phyloP scores from a whole-genome alignment of 2,797 vertebrate genomes.

The Sebastes alutus region DNA sequence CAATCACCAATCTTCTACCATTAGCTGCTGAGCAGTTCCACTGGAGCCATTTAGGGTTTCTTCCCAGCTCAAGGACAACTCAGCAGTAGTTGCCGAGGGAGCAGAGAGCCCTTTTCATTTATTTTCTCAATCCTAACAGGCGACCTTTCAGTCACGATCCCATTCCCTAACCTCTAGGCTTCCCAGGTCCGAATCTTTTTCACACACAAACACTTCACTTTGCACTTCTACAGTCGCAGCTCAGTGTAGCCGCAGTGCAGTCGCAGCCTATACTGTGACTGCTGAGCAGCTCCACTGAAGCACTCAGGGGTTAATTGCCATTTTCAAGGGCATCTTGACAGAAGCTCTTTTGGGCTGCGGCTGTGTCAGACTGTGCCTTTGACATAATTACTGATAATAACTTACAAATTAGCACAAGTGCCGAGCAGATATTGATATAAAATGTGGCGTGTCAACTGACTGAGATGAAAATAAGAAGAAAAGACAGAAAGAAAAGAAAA shows the following conservation, averaged over 20 bases:
- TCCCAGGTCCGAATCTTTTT: conserved; percentile 24
- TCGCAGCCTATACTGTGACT: neutral
- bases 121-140: conserved; percentile 44
- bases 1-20: conserved; percentile 27
- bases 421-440: neutral
- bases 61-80: conserved; percentile 29
- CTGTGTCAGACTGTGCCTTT: conserved; percentile 10
- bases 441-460: neutral
- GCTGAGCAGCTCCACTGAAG: conserved; percentile 27
- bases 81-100: conserved; percentile 30
- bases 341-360: conserved; percentile 7
- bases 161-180: conserved; percentile 34
- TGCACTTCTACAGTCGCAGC: neutral
- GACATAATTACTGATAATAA: conserved; percentile 25
- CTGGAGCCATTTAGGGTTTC: conserved; percentile 34
- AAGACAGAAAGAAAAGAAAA: neutral
- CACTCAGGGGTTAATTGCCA: conserved; percentile 42
- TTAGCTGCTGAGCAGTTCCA: conserved; percentile 36
- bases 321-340: conserved; percentile 50
- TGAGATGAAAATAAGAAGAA: neutral
- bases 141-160: conserved; percentile 37
- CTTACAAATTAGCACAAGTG: neutral
- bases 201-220: conserved; percentile 12
- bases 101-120: conserved; percentile 32
- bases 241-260: conserved; percentile 1